phyloP scores from a whole-genome alignment of 1,140 invertebrate genomes.

The Bicyclus anynana region DNA sequence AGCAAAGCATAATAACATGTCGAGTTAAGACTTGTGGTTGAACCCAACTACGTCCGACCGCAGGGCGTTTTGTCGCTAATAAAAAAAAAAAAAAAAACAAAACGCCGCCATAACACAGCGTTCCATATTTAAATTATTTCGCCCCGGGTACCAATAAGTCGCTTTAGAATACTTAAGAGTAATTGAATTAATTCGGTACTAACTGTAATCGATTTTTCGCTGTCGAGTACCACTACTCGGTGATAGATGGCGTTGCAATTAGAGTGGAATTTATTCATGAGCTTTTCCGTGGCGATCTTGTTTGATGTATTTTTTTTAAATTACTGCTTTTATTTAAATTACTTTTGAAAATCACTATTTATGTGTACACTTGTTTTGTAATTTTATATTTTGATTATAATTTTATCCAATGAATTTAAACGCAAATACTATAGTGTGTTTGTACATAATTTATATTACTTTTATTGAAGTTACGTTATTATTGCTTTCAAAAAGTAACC shows the following conservation, averaged over 20 bases:
- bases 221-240: slow-evolving; percentile 42
- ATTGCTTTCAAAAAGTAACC: too few species aligned
- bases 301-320: too few species aligned
- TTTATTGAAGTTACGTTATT: too few species aligned
- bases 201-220: slow-evolving; percentile 40
- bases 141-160: slow-evolving; percentile 30
- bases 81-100: slow-evolving; percentile 23
- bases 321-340: too few species aligned
- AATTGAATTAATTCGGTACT: slow-evolving; percentile 38
- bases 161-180: slow-evolving; percentile 29
- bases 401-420: too few species aligned
- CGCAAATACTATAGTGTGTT: too few species aligned
- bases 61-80: slow-evolving; percentile 34
- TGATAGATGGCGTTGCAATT: slow-evolving; percentile 52
- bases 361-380: too few species aligned
- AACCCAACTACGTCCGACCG: slow-evolving; percentile 24
- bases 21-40: slow-evolving; percentile 36
- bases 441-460: too few species aligned
- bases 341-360: too few species aligned
- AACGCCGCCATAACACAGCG: slow-evolving; percentile 26
- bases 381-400: too few species aligned
- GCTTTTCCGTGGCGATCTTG: neutral
- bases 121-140: slow-evolving; percentile 37
- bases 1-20: slow-evolving; percentile 32
- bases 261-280: neutral